Conservation (phyloP, 2,113 vertebrate species). For the Triplophysa rosa region DNA sequence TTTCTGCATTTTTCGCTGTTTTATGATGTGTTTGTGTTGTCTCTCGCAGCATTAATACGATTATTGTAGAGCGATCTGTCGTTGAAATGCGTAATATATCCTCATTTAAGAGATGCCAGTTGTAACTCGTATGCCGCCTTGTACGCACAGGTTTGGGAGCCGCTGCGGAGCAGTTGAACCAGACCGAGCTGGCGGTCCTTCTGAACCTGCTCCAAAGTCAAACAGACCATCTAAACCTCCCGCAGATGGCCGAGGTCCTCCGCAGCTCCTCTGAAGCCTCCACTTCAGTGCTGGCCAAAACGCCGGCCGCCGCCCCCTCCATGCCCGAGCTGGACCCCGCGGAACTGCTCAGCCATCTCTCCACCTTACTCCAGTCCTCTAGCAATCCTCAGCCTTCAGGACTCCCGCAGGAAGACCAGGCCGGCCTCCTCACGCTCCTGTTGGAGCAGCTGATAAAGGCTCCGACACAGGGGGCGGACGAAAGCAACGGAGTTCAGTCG, state of each 20-base stretch:
- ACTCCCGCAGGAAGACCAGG: constrained; percentile 85
- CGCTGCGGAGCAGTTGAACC: constrained; percentile 94
- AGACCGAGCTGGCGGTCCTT: constrained; percentile 91
- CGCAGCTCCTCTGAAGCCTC: constrained; percentile 75
- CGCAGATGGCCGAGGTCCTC: constrained; percentile 89
- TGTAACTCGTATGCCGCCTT: background rate
- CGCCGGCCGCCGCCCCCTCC: constrained; percentile 55
- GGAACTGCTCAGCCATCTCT: constrained; percentile 88
- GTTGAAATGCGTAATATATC: no score
- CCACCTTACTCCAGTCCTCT: constrained; percentile 81
- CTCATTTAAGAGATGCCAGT: background rate
- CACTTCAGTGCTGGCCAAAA: constrained; percentile 23
- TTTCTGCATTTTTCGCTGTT: no score
- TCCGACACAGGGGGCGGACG: constrained; percentile 82
- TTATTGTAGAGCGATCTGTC: no score
- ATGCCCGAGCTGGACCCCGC: constrained; percentile 82
- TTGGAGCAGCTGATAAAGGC: constrained; percentile 94
- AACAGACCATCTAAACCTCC: constrained; percentile 84
- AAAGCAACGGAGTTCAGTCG: constrained; percentile 87
- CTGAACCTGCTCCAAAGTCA: constrained; percentile 97
- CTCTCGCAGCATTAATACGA: no score
- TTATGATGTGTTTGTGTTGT: no score
- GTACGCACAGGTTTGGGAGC: constrained; percentile 79
- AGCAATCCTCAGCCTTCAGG: constrained; percentile 74
- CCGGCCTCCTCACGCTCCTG: constrained; percentile 90